These are phyloP conservation scores for Dreissena rostriformis DNA, from an alignment of 1,140 invertebrate species.

Conservation along the genomic window DNA sequence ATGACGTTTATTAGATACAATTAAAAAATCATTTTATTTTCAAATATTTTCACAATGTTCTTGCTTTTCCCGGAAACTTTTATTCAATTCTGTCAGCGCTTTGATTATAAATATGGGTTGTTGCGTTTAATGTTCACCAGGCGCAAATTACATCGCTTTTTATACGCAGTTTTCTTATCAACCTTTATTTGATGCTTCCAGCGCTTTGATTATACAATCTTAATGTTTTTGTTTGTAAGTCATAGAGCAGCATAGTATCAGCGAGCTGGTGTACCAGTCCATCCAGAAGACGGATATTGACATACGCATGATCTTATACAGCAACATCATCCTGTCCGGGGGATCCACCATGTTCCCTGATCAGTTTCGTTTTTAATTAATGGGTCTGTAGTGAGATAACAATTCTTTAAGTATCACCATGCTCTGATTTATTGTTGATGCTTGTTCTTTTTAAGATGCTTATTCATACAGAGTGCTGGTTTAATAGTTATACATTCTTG, in stretches of 20 bases:
- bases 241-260: constrained; percentile 61
- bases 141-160: neutral
- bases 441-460: too few relatives aligned
- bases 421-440: too few relatives aligned
- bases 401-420: too few relatives aligned
- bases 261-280: constrained; percentile 91
- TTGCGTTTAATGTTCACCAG: too few relatives aligned
- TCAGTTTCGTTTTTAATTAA: too few relatives aligned
- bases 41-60: too few relatives aligned
- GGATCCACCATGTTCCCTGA: constrained; percentile 60
- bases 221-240: constrained; percentile 16
- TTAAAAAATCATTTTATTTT: too few relatives aligned
- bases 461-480: too few relatives aligned
- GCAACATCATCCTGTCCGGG: constrained; percentile 61
- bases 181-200: neutral
- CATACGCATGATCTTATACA: constrained; percentile 50
- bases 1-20: neutral
- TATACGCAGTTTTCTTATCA: neutral
- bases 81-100: too few relatives aligned
- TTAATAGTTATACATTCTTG: too few relatives aligned
- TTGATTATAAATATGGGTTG: neutral
- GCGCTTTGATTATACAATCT: neutral
- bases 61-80: too few relatives aligned
- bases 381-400: too few relatives aligned
- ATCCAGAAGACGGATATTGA: constrained; percentile 83